Evolutionary conservation across 2,797 vertebrate genomes (phyloP).

Genomic region (Protosalanx chinensis): DNA sequence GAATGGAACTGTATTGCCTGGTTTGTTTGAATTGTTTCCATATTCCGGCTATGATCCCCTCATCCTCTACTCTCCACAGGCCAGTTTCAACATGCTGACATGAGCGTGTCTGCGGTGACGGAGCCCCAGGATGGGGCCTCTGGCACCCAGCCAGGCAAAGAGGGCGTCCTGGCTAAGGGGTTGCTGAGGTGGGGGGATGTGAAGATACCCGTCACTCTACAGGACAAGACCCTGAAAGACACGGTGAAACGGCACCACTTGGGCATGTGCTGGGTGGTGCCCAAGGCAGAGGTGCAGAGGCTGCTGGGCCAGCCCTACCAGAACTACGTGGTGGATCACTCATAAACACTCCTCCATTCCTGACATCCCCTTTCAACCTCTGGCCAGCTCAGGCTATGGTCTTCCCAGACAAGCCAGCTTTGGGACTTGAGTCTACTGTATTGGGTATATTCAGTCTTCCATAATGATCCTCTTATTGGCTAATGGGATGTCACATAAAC

Average conservation of each 20-base stretch:
- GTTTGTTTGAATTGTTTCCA: not conserved
- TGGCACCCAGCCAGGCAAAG: constrained; percentile 29
- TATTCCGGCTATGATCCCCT: not conserved
- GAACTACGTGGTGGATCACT: constrained; percentile 72
- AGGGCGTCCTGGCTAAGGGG: constrained; percentile 46
- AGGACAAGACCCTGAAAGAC: constrained; percentile 78
- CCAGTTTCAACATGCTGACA: constrained; percentile 76
- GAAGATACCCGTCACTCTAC: constrained; percentile 63
- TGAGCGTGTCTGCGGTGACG: constrained; percentile 57
- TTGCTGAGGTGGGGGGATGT: constrained; percentile 62
- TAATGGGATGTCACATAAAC: not conserved
- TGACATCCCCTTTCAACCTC: not conserved
- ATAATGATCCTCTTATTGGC: constrained; percentile 7
- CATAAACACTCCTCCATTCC: constrained; percentile 33
- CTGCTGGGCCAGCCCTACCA: constrained; percentile 75
- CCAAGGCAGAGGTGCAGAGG: constrained; percentile 65
- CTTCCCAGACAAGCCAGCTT: constrained; percentile 37
- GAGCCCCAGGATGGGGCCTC: constrained; percentile 12
- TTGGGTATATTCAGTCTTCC: constrained; percentile 10
- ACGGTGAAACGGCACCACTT: constrained; percentile 59
- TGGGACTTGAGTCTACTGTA: constrained; percentile 14
- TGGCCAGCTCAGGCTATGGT: constrained; percentile 36
- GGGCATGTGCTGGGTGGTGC: constrained; percentile 79
- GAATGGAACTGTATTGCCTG: not conserved
- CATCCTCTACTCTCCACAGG: constrained; percentile 49